A percentile compares a stretch with the other conserved stretches of the same genome.
Conservation (phyloP, 92 coral and sea anemone genomes). For the Palythoa grandis region DNA sequence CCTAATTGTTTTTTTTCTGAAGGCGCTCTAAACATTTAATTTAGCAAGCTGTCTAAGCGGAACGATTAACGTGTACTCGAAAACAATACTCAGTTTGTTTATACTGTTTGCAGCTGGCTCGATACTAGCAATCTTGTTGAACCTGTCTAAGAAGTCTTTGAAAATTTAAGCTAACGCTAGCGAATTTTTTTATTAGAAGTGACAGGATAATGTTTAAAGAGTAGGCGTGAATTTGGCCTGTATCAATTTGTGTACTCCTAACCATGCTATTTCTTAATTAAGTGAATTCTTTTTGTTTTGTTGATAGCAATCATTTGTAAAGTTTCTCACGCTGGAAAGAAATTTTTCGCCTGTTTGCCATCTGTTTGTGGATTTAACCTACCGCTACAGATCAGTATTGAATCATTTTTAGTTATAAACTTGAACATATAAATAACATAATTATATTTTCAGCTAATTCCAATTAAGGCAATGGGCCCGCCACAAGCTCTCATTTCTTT, state of each 20-base stretch:
- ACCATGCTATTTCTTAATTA: slow-evolving; percentile 27
- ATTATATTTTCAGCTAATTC: neutral
- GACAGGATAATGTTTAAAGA: slow-evolving; percentile 12
- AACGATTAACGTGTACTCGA: neutral
- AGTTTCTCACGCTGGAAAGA: neutral
- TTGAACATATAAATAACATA: neutral
- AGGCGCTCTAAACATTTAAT: slow-evolving; percentile 11
- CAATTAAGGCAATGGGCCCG: neutral
- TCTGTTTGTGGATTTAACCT: neutral
- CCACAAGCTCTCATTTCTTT: slow-evolving; percentile 1
- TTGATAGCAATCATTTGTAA: neutral
- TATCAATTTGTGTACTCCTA: slow-evolving; percentile 9
- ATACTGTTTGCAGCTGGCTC: neutral
- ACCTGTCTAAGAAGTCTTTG: slow-evolving; percentile 1
- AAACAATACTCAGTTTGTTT: slow-evolving; percentile 13
- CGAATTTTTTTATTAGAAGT: slow-evolving; percentile 10
- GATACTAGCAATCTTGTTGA: slow-evolving; percentile 24
- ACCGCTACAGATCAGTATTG: neutral
- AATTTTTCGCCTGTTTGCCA: neutral
- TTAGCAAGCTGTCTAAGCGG: neutral
- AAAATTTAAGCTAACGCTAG: neutral
- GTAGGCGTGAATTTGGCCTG: slow-evolving; percentile 27
- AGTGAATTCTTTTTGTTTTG: slow-evolving; percentile 21
- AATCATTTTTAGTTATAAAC: neutral
- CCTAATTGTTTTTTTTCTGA: neutral